A percentile compares a stretch with the other conserved stretches of the same genome.
Conservation (phyloP, 2,113 vertebrate genomes). For the Numida meleagris region DNA sequence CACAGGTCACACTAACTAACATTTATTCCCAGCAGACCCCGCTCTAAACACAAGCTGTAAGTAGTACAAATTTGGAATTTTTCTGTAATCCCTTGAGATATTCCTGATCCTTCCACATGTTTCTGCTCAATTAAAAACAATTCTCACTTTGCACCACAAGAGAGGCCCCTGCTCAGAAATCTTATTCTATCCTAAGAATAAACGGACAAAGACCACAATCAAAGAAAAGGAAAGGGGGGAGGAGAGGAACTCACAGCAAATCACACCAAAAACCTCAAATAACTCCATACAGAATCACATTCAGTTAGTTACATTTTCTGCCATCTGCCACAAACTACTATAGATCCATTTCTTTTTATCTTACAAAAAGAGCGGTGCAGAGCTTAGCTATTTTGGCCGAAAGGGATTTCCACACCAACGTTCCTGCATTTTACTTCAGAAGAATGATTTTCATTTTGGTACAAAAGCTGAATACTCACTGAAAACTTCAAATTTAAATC, state of each 20-base stretch:
- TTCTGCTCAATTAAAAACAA: constrained; percentile 99
- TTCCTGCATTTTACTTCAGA: constrained; percentile 47
- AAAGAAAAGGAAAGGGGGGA: constrained; percentile 68
- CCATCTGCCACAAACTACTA: constrained; percentile 67
- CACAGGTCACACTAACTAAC: constrained; percentile 99
- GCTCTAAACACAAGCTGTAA: constrained; percentile 96
- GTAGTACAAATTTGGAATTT: constrained; percentile 93
- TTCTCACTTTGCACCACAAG: constrained; percentile 84
- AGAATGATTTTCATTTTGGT: constrained; percentile 21
- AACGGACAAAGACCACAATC: constrained; percentile 81
- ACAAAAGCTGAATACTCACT: constrained; percentile 13
- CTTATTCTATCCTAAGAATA: constrained; percentile 77
- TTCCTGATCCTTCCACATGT: constrained; percentile 99
- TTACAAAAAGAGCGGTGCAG: constrained; percentile 42
- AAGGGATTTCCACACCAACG: constrained; percentile 66
- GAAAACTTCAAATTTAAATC: constrained; percentile 14
- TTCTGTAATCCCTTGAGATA: constrained; percentile 98
- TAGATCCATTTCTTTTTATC: constrained; percentile 63
- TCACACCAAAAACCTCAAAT: constrained; percentile 79
- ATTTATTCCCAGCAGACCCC: constrained; percentile 99
- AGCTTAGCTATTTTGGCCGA: constrained; percentile 57
- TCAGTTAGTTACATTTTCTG: constrained; percentile 76
- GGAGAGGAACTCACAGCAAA: constrained; percentile 76
- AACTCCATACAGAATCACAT: constrained; percentile 75
- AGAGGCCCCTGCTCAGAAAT: constrained; percentile 78